Conservation (phyloP, 2,113 vertebrate genomes). For the Perognathus longimembris region DNA sequence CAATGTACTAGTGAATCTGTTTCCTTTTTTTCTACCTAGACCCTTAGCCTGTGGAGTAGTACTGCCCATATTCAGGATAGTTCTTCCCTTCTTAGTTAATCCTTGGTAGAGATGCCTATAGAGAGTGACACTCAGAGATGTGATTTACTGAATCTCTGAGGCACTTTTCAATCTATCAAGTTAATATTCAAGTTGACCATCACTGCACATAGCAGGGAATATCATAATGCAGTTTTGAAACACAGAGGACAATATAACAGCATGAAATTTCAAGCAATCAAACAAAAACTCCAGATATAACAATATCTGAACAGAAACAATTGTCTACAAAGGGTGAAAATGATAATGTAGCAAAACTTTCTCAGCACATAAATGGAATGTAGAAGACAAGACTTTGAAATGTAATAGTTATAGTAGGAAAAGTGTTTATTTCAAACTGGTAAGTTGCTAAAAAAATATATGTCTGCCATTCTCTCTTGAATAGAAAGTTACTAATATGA, state of each 20-base stretch:
- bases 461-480: background rate
- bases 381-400: background rate
- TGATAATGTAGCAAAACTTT: background rate
- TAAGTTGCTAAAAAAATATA: background rate
- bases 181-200: no score
- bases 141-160: no score
- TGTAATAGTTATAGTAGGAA: background rate
- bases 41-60: background rate
- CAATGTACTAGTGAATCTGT: accelerated
- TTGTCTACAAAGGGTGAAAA: background rate
- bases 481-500: background rate
- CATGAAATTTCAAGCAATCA: conserved; percentile 23
- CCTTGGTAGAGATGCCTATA: no score
- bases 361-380: background rate
- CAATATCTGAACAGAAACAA: background rate
- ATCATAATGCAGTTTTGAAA: conserved; percentile 14
- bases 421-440: background rate
- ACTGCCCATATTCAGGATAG: background rate
- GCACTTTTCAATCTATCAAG: no score
- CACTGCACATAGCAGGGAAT: background rate
- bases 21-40: background rate
- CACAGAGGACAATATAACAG: background rate
- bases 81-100: no score
- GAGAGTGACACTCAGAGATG: no score
- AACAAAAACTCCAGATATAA: background rate